Evolutionary conservation across 2,888 invertebrate genomes (phyloP).

Genomic region (Eumerus sabulonum): DNA sequence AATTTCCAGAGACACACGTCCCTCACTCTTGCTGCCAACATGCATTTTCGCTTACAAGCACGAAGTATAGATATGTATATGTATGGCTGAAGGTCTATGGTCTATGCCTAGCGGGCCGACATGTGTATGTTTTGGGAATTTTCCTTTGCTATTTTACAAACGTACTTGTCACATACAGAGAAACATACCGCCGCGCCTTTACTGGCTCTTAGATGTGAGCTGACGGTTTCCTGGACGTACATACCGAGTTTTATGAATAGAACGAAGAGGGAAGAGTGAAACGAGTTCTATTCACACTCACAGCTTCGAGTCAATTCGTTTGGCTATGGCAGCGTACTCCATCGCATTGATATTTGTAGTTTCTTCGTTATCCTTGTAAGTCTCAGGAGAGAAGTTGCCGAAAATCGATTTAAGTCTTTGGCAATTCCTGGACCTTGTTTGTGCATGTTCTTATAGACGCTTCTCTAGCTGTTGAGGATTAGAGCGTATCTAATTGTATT

Average conservation of each 20-base stretch:
- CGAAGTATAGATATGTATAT: too few relatives aligned
- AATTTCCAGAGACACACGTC: background rate
- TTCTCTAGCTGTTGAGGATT: background rate
- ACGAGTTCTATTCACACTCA: too few relatives aligned
- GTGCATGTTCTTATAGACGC: conserved; percentile 24
- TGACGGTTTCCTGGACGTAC: too few relatives aligned
- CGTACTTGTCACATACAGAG: conserved; percentile 22
- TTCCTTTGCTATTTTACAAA: conserved; percentile 18
- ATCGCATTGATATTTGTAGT: too few relatives aligned
- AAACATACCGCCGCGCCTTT: background rate
- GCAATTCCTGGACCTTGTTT: conserved; percentile 9
- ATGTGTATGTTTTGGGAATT: conserved; percentile 21
- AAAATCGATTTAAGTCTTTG: conserved; percentile 22
- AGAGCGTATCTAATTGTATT: conserved; percentile 14
- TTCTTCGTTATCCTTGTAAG: background rate
- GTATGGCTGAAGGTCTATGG: too few relatives aligned
- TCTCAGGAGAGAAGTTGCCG: conserved; percentile 1
- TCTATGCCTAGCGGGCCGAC: background rate
- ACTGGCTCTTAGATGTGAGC: too few relatives aligned
- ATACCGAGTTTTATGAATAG: too few relatives aligned
- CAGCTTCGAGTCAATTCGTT: too few relatives aligned
- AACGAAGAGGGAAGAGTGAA: too few relatives aligned
- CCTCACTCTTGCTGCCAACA: too few relatives aligned
- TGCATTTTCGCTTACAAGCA: too few relatives aligned
- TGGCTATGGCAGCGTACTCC: too few relatives aligned